Percentiles rank a stretch among this genome's conserved stretches.
Evolutionary conservation across 2,888 invertebrate species (phyloP).

Genomic region (Tortricodes alternella): DNA sequence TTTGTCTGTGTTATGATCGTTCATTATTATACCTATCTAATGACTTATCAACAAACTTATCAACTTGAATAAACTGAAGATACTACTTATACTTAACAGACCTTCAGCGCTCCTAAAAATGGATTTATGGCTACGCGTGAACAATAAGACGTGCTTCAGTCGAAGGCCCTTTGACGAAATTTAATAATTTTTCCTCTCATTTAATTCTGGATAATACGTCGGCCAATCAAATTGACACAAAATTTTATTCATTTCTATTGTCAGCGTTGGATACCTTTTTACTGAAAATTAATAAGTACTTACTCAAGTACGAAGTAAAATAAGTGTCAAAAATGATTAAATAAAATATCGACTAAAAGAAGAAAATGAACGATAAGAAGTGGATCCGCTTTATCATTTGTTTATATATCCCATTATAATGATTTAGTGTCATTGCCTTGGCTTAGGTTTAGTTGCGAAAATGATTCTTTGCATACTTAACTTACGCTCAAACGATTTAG

Average conservation of each 20-base stretch:
- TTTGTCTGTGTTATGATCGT: too few relatives aligned
- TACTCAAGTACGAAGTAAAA: too few relatives aligned
- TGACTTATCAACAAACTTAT: too few relatives aligned
- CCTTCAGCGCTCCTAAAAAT: constrained; percentile 17
- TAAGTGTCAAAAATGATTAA: too few relatives aligned
- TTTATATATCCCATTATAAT: background rate
- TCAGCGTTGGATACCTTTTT: too few relatives aligned
- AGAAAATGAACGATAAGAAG: too few relatives aligned
- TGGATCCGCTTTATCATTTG: too few relatives aligned
- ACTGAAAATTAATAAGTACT: too few relatives aligned
- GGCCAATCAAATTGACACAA: background rate
- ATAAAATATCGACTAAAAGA: too few relatives aligned
- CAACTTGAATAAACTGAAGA: constrained; percentile 6
- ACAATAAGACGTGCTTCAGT: constrained; percentile 16
- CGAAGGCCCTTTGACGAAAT: constrained; percentile 14
- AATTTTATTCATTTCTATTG: background rate
- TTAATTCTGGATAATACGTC: background rate
- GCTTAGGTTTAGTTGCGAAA: background rate
- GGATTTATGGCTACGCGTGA: constrained; percentile 17
- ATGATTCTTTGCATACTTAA: constrained; percentile 1
- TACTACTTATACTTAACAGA: constrained; percentile 1
- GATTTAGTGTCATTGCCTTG: background rate
- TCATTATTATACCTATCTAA: too few relatives aligned
- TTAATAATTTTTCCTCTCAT: constrained; percentile 1
- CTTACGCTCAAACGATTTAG: background rate